Evolutionary conservation across 2,797 vertebrate species (phyloP), one percentile per base, ranked within the genome.

Genomic region (Discoglossus pictus): DNA sequence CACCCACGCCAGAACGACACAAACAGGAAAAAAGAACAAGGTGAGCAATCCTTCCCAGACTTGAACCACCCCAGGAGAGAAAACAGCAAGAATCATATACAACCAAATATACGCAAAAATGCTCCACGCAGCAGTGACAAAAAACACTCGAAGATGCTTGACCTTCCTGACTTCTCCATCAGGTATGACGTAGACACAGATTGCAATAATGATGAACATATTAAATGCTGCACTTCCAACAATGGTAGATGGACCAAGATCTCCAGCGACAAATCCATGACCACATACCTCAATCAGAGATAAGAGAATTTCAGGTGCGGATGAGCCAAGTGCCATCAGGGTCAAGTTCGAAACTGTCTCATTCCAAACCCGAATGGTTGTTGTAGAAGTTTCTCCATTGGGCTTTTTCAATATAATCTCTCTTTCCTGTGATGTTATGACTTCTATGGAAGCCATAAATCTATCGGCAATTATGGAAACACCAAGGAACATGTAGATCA

Each of bases 401-500:
- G 94, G 90, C 75, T 94, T 92, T 79, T 94, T 97, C 82, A 99
- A 90, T 1, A 93, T 89, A 46, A 99, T 91, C 79, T 99, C 97
- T 79, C 86, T 94, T 81, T 99, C 97, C 76, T 98, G 97, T 4
- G 97, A 99, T 1, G 97, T 98, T 79, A 99, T 99, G 68, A 99
- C 96, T 78, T 99, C 97, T 65, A 99, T 99, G 72, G 97, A 95
- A 0, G 97, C 94, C 97, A 99, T 99, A 85, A 99, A 99, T 74
- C 97, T 95, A 78, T 99, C 97, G 0, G 97, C 94, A 73, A 99
- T 98, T 81, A 99, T 99, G 65, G 97, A 99, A 62, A 99, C 96
- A 24, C 97, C 97, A 10, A 99, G 90, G 66, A 99, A 99, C 97
- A 99, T 99, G 87, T 99, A 99, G 83, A 99, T 98, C 82, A 99